Base-by-base conservation (phyloP, 2,113 vertebrate species). In the Sylvietta virens region DNA sequence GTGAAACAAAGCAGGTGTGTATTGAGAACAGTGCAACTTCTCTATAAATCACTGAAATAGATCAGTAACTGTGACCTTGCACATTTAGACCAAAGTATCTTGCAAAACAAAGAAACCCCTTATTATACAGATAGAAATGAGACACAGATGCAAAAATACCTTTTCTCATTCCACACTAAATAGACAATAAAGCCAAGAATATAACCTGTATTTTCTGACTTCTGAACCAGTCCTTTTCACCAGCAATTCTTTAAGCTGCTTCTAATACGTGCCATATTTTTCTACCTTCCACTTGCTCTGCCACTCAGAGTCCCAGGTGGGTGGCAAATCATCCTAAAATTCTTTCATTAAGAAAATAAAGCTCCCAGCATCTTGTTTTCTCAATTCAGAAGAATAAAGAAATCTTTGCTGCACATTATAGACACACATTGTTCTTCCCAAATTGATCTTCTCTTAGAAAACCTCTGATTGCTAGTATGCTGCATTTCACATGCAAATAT, bases 301-400 rank as follows among this genome's bases (percentile, higher is more conserved):
- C 24, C 33, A 64, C 72, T 81, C 22, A 10, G 58, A 87, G 35
- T 81, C 28, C 47, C 76, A 86, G 56, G 53, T 90, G 79, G 62
- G 80, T 89, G 64, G 53, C 53, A 94, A 90, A 88, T 92, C 62
- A 84, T 70, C 44, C 56, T 37, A 74, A 77, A 81, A 81, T 87
- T 70, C 65, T 91, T 92, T 87, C 89, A 83, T 90, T 90, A 88
- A 88, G 67, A 65, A 94, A 92, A 94, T 7, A 65, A 42, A 60
- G 24, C 30, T 86, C 44, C 28, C 10, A 91, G 54, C 20, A 50
- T 37, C 85, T 81, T 67, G 37, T 88, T 95, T 89, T 79, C 61
- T 89, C 73, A 71, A 6, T 81, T 79, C n/a, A 60, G 51, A 84
- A 81, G 69, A 79, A 94, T 81, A 91, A 92, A 91, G 19, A 47